These are phyloP conservation scores for Petrocephalus microphthalmus DNA, from an alignment of 2,113 vertebrate genomes.

Conservation along the genomic window DNA sequence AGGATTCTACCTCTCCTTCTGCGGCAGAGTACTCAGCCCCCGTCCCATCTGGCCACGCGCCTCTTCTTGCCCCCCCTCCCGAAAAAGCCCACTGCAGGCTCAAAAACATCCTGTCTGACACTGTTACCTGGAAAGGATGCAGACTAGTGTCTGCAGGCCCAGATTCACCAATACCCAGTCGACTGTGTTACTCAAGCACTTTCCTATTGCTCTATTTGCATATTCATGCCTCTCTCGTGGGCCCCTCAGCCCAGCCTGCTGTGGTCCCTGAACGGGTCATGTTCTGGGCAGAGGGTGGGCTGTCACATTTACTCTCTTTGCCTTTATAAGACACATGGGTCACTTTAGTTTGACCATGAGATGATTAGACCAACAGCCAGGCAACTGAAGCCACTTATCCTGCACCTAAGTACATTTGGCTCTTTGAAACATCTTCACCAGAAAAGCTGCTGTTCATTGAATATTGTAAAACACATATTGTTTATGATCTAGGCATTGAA, in stretches of 20 bases:
- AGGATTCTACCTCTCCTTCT: not conserved
- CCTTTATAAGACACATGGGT: not conserved
- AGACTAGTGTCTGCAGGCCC: not conserved
- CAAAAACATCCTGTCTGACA: slow-evolving; percentile 26
- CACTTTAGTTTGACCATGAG: not conserved
- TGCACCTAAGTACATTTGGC: not conserved
- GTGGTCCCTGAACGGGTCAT: not conserved
- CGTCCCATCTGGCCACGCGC: slow-evolving; percentile 7
- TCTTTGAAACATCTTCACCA: not conserved
- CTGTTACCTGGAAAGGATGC: not conserved
- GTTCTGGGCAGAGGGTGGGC: not conserved
- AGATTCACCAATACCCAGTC: not conserved
- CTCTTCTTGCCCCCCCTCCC: not conserved
- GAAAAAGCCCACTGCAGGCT: not conserved
- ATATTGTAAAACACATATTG: not conserved
- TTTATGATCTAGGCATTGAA: not conserved
- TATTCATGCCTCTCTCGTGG: not conserved
- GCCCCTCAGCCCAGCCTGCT: not conserved
- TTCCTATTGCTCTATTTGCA: not conserved
- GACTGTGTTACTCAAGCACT: not conserved
- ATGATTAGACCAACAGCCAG: not conserved
- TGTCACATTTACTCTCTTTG: not conserved
- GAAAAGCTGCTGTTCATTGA: not conserved
- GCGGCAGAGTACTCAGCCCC: not conserved
- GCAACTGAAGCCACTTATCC: not conserved